Evolutionary conservation across 2,113 vertebrate genomes (phyloP).

Genomic region (Brienomyrus longianalis): DNA sequence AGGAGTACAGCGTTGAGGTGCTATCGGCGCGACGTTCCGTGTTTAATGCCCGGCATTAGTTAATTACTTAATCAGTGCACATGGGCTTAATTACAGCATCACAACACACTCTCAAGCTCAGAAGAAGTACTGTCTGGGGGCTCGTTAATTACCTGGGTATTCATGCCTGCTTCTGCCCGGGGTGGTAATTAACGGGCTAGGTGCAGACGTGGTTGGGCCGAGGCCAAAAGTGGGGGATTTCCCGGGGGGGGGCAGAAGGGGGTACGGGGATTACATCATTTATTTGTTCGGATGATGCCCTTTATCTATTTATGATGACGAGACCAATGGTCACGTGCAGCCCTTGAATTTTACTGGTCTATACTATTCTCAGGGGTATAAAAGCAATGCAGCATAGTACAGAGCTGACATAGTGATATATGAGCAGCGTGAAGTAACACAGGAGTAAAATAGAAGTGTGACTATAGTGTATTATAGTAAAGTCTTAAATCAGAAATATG

Average conservation of each 20-base stretch:
- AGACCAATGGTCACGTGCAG: not conserved
- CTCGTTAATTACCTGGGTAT: conserved; percentile 57
- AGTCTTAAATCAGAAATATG: not conserved
- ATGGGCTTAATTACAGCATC: conserved; percentile 63
- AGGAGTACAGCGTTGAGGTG: conserved; percentile 27
- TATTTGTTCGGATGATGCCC: not conserved
- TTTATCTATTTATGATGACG: not conserved
- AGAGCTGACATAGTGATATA: not conserved
- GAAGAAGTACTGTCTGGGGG: conserved; percentile 52
- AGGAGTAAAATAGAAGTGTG: not conserved
- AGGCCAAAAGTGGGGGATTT: conserved; percentile 1
- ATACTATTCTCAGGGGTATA: not conserved
- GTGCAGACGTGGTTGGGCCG: conserved; percentile 19
- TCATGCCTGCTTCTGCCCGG: conserved; percentile 41
- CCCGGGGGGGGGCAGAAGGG: not conserved
- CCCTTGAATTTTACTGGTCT: not conserved
- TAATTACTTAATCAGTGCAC: conserved; percentile 66
- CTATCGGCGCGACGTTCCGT: conserved; percentile 48
- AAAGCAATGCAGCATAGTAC: not conserved
- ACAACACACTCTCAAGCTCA: conserved; percentile 38
- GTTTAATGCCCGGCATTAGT: conserved; percentile 52
- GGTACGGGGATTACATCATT: not conserved
- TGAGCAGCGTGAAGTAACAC: not conserved
- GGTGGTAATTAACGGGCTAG: conserved; percentile 55
- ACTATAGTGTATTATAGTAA: not conserved